These are phyloP conservation scores for Spicauda simplicius DNA, from an alignment of 2,888 invertebrate species.

Conservation along the genomic window DNA sequence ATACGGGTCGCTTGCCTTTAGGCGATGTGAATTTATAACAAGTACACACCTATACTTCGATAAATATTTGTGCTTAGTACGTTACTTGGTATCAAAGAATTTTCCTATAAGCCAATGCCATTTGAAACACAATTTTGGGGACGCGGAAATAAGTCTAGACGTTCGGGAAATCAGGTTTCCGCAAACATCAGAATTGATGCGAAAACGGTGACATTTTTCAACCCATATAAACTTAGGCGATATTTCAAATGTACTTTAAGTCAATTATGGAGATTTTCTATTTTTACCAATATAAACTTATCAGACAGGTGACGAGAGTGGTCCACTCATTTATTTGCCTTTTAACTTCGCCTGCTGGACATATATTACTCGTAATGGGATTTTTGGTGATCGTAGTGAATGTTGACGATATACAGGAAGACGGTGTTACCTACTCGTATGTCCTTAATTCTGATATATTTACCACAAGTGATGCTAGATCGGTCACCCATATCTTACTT, in stretches of 20 bases:
- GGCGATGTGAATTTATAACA: constrained; percentile 51
- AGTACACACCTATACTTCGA: constrained; percentile 34
- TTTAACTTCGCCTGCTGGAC: too few species aligned
- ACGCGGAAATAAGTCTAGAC: constrained; percentile 74
- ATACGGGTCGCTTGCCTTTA: constrained; percentile 45
- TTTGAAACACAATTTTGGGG: constrained; percentile 52
- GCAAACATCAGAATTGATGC: constrained; percentile 53
- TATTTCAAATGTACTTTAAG: not conserved
- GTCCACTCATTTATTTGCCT: not conserved
- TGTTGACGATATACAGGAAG: too few species aligned
- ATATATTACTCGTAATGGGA: too few species aligned
- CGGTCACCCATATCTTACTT: too few species aligned
- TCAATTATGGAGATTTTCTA: too few species aligned
- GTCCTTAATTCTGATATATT: too few species aligned
- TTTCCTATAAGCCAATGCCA: constrained; percentile 25
- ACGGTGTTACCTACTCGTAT: too few species aligned
- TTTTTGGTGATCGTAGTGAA: too few species aligned
- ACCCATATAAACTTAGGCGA: not conserved
- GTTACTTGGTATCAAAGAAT: constrained; percentile 10
- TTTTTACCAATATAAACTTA: not conserved
- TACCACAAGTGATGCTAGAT: too few species aligned
- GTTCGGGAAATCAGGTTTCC: constrained; percentile 73
- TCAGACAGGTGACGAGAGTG: not conserved
- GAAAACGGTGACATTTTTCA: constrained; percentile 38
- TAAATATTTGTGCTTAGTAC: constrained; percentile 16